Evolutionary conservation across 2,888 invertebrate genomes (phyloP).

Genomic region (Cosmopolites sordidus): DNA sequence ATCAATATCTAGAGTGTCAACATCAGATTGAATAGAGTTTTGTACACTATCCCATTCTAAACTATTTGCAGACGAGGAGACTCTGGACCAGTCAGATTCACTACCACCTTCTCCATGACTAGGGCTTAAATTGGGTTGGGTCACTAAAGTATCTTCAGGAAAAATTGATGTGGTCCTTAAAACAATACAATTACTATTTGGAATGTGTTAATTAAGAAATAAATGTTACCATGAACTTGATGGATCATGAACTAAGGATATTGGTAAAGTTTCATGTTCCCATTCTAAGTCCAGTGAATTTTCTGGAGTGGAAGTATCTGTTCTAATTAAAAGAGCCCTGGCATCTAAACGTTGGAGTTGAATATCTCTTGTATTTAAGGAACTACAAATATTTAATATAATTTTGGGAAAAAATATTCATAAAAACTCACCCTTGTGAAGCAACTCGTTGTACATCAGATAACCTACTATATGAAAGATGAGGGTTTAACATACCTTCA

Average conservation of each 20-base stretch:
- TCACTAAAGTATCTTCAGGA: conserved; percentile 32
- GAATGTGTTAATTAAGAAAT: conserved; percentile 2
- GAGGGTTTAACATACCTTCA: conserved; percentile 45
- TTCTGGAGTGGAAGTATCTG: conserved; percentile 55
- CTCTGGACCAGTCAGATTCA: conserved; percentile 56
- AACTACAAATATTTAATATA: conserved; percentile 7
- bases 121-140: conserved; percentile 35
- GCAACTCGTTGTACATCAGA: conserved; percentile 45
- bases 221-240: conserved; percentile 45
- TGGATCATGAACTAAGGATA: conserved; percentile 42
- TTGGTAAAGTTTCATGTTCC: conserved; percentile 60
- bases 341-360: conserved; percentile 60
- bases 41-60: conserved; percentile 66
- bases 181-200: not conserved
- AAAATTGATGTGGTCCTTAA: conserved; percentile 35
- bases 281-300: conserved; percentile 67
- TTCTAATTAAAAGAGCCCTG: conserved; percentile 47
- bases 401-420: not conserved
- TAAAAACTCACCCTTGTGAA: conserved; percentile 39
- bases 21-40: conserved; percentile 37
- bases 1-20: conserved; percentile 55
- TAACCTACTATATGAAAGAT: conserved; percentile 44
- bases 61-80: conserved; percentile 63
- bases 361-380: conserved; percentile 50
- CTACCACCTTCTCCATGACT: conserved; percentile 37